Base-by-base conservation (phyloP, 2,888 invertebrate species). In the Lagria hirta region DNA sequence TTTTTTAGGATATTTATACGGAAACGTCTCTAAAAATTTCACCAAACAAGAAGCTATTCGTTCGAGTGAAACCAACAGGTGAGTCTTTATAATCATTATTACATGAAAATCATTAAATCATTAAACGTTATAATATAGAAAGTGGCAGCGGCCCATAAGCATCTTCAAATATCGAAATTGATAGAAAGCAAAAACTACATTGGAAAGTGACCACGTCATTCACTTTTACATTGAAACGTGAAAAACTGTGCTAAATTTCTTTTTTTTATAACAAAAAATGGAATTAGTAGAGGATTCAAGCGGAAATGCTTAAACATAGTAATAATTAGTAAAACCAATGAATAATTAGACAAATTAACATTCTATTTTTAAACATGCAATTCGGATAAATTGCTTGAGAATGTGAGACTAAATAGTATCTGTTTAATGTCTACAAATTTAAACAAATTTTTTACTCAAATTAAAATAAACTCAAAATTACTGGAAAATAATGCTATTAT, bases 11-110 rank as follows among this genome's bases (percentile, higher is more conserved):
- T 59, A 63, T 80, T 7, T 80, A 73, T 51, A 71, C 74, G 13
- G 72, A 74, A 20, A 74, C 74, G 21, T 73, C 57, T 44, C 45
- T 58, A 40, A 55, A 58, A 36, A 28, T 58, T 23, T 27, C 40
- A 6, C 61, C 71, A 0, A 61, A 66, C 22, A 68, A 71, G 23
- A 62, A 68, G 3, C 74, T 80, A 32, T 70, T 71, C 49, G 75
- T 77, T 4, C 67, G 77, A 46, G 72, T 80, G 2, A 79, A 78
- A 56, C 78, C 79, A 18, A 71, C 77, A 61, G 79, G 78, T 76
- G 55, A 46, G 61, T 43, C 14, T 14, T 17, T 13, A 42, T 16
- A 17, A 12, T 18, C 13, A 15, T 26, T 40, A 24, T 20, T 26
- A 15, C 24, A 13, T 14, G 10, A 33, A 7, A 18, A 3, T 20